Evolutionary conservation across 2,888 invertebrate species (phyloP).

Genomic region (Coenonympha arcania): DNA sequence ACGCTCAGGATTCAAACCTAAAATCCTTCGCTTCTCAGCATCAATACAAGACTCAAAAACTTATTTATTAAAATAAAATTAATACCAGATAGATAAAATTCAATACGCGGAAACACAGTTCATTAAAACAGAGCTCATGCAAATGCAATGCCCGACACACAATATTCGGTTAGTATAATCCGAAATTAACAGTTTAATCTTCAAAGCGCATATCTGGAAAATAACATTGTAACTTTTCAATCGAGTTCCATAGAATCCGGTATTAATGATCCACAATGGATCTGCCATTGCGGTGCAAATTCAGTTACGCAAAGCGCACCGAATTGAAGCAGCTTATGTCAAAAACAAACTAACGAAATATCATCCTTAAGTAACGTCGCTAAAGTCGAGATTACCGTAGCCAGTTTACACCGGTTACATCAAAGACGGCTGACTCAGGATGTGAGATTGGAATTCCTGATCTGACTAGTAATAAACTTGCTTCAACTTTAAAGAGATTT

Average conservation of each 20-base stretch:
- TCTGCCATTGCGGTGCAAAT: constrained; percentile 37
- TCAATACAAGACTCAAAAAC: no score
- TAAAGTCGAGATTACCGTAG: constrained; percentile 33
- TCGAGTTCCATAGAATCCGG: constrained; percentile 35
- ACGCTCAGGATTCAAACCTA: no score
- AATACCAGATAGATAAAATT: background rate
- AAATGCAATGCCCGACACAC: constrained; percentile 14
- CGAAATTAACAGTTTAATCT: constrained; percentile 26
- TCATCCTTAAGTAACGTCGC: constrained; percentile 30
- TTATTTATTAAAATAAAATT: no score
- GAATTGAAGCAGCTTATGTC: constrained; percentile 27
- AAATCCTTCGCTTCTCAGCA: no score
- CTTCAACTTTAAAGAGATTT: constrained; percentile 59
- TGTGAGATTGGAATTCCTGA: constrained; percentile 72
- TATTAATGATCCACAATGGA: constrained; percentile 38
- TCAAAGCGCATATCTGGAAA: constrained; percentile 28
- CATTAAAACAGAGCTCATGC: constrained; percentile 10
- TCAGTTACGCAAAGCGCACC: constrained; percentile 31
- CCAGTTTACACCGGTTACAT: constrained; percentile 44
- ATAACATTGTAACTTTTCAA: constrained; percentile 30
- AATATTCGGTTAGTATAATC: constrained; percentile 23
- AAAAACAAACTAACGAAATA: constrained; percentile 25
- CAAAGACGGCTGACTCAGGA: constrained; percentile 65
- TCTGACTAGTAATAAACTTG: constrained; percentile 72
- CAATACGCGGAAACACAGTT: constrained; percentile 1